Evolutionary conservation across 2,888 invertebrate species (phyloP).

Genomic region (Parasteatoda lunata): DNA sequence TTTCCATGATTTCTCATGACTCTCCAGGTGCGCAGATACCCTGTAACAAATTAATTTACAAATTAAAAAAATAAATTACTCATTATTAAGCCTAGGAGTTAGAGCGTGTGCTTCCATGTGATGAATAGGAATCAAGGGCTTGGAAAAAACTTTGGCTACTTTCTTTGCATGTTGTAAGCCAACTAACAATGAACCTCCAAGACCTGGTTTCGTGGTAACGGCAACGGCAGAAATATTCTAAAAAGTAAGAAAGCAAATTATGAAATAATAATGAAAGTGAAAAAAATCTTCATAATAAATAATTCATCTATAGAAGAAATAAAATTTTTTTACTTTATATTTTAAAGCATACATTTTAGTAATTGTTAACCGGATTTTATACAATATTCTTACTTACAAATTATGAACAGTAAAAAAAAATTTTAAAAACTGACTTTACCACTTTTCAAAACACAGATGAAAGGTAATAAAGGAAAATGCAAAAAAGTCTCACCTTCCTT

Average conservation of each 20-base stretch:
- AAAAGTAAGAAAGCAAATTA: constrained; percentile 72
- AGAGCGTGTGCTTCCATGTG: constrained; percentile 99
- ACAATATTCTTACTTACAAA: too few relatives aligned
- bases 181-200: constrained; percentile 84
- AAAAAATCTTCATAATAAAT: neutral
- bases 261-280: neutral
- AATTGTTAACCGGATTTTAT: too few relatives aligned
- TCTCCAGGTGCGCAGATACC: too few relatives aligned
- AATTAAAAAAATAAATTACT: constrained; percentile 73
- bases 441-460: too few relatives aligned
- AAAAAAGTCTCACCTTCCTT: too few relatives aligned
- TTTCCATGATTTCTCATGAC: too few relatives aligned
- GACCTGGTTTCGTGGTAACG: constrained; percentile 91
- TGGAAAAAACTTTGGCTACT: constrained; percentile 71
- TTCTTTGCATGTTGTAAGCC: constrained; percentile 81
- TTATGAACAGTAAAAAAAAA: too few relatives aligned
- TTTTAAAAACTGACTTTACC: too few relatives aligned
- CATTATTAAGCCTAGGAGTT: constrained; percentile 84
- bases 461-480: too few relatives aligned
- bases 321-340: too few relatives aligned
- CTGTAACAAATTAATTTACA: neutral
- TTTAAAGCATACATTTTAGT: too few relatives aligned
- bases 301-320: too few relatives aligned
- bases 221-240: constrained; percentile 89
- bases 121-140: constrained; percentile 93